A percentile compares a stretch with the other conserved stretches of the same genome.
Conservation (phyloP, 2,888 invertebrate species). For the Chymomyza procnemis region DNA sequence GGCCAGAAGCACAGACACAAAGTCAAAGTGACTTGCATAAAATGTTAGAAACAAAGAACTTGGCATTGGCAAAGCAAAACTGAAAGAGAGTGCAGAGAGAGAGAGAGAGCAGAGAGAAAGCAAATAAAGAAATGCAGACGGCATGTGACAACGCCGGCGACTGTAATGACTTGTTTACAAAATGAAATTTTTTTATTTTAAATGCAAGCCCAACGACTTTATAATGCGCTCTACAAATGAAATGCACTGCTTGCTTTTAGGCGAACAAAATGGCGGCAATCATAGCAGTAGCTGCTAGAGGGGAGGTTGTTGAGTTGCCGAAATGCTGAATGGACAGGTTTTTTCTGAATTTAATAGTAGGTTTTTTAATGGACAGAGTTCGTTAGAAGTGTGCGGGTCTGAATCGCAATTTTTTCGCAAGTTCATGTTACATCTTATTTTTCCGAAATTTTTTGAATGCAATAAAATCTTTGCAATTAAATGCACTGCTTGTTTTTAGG, state of each 20-base stretch:
- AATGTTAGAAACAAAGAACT: not conserved
- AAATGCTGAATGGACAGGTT: too few relatives aligned
- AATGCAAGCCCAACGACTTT: not conserved
- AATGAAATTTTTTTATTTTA: not conserved
- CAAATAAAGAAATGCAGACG: conserved; percentile 41
- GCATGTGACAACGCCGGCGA: conserved; percentile 59
- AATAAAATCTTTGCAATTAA: too few relatives aligned
- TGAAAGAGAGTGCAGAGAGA: conserved; percentile 11
- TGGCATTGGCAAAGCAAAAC: not conserved
- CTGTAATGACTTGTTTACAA: not conserved
- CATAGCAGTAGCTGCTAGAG: not conserved
- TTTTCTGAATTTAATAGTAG: too few relatives aligned
- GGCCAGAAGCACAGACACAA: conserved; percentile 30
- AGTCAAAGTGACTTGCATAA: conserved; percentile 64
- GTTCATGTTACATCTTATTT: too few relatives aligned
- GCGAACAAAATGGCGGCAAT: not conserved
- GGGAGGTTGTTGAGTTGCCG: too few relatives aligned
- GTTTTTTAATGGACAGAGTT: too few relatives aligned
- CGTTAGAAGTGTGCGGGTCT: too few relatives aligned
- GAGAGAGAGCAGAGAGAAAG: conserved; percentile 7
- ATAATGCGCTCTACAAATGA: not conserved
- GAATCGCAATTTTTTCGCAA: too few relatives aligned
- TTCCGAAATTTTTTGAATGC: too few relatives aligned
- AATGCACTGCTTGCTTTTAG: not conserved
- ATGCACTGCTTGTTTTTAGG: too few relatives aligned